Percentiles rank a stretch among this genome's conserved stretches.
phyloP scores from a whole-genome alignment of 2,797 vertebrate genomes.

The Mormyrus proboscirostris region DNA sequence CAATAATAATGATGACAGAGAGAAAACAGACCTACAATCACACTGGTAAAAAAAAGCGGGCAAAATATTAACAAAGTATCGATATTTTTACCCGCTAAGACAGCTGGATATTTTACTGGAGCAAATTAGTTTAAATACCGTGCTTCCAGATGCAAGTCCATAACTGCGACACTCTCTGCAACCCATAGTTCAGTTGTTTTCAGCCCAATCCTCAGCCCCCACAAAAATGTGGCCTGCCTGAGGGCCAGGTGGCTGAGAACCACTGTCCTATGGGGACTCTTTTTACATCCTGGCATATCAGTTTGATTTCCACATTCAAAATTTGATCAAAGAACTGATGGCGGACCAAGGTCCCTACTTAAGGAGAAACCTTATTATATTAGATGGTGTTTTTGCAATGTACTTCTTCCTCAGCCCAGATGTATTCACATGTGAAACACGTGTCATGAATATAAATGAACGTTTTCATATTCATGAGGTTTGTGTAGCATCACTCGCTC shows the following conservation, averaged over 20 bases:
- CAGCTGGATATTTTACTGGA: neutral
- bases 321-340: neutral
- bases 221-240: neutral
- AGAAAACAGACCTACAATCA: neutral
- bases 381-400: conserved; percentile 26
- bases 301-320: neutral
- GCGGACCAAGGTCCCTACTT: neutral
- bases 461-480: conserved; percentile 36
- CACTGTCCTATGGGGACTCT: neutral
- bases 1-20: neutral
- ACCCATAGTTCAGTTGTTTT: neutral
- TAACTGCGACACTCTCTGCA: neutral
- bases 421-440: conserved; percentile 18
- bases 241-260: neutral
- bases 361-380: neutral
- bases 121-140: neutral
- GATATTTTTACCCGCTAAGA: neutral
- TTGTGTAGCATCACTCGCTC: conserved; percentile 22
- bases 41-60: neutral
- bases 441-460: conserved; percentile 36
- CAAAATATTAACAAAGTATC: neutral
- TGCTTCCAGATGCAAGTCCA: neutral
- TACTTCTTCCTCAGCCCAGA: conserved; percentile 24
- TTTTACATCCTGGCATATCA: neutral
- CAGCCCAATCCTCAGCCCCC: neutral